Evolutionary conservation across 2,797 vertebrate species (phyloP), one percentile per base, ranked within the genome.

Genomic region (Coregonus suidteri): DNA sequence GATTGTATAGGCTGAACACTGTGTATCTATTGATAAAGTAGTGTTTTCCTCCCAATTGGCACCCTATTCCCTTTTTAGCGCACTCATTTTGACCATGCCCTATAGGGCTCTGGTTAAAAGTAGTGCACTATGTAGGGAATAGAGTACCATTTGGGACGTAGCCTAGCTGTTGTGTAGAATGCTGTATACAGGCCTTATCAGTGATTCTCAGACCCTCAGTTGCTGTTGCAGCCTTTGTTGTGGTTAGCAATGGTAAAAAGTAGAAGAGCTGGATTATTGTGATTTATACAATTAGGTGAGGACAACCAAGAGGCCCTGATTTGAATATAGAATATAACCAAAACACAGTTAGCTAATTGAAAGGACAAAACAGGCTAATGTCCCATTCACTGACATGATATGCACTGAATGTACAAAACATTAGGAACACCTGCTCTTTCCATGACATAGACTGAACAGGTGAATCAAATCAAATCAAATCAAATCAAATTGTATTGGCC

Each of bases 161-260:
- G 1, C 0, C 1, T 20, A 9, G 30, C 30, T 54, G 31, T 37
- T 64, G 9, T 64, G 15, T 11, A 62, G 56, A 66, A 83, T 37
- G 65, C 71, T 64, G 76, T 64, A 37, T 4, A 6, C 31, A 1
- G 35, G 13, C 74, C 82, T 88, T 88, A 91, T 90, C 89, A 37
- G 85, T 75, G 35, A 81, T 81, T 66, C 51, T 66, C 86, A 79
- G 86, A 81, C 88, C 84, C 88, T 87, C 76, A 51, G 47, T 65
- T 20, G 37, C 25, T 7, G 4, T 65, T 68, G 4, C 4, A 35
- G 56, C 1, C 6, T 68, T 68, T 35, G 15, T 68, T 68, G 15
- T 11, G 59, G 20, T 25, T 11, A 30, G 7, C 20, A 64, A 64
- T 25, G 25, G 20, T 64, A 64, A 1, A 62, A 25, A 25, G 9